Base-by-base conservation (phyloP, 2,113 vertebrate species). In the Chamaetylas fuelleborni region DNA sequence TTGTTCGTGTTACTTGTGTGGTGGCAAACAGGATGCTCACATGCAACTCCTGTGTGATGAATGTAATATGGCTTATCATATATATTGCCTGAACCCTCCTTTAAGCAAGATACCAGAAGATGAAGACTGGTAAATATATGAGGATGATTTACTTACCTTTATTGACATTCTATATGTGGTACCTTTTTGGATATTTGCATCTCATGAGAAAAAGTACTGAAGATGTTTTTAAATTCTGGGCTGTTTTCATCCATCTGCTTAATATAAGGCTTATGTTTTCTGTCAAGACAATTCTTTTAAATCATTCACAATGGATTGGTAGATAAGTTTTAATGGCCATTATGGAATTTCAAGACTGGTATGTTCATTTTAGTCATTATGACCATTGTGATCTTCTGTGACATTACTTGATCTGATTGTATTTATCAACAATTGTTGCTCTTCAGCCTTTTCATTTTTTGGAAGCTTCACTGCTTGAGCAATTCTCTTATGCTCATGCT, bases 51-150 rank as follows among this genome's bases (percentile, higher is more conserved):
- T 99, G 13, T 99, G 99, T 96, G 99, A 99, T 87, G 99, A 99
- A 97, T 99, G 99, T 97, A 99, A 99, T 97, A 99, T 99, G 99
- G 99, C 99, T 58, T 99, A 99, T 97, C 99, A 99, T 96, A 99
- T 99, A 96, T 99, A 99, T 98, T 99, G 99, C 96, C 98, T 99
- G 97, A 99, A 98, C 96, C 99, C 99, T 38, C 99, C 99, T 14
- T 98, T 99, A 97, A 97, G 98, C 97, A 98, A 98, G 97, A 99
- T 99, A 97, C 99, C 99, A 38, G 99, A 99, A 93, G 99, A 99
- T 89, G 99, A 99, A 92, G 99, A 99, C 97, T 99, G 99, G 99
- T 99, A 98, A 98, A 98, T 96, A 96, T 92, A 85, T 74, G 92
- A 91, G 45, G 82, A 92, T 92, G 40, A 89, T 95, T 95, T 94